Conservation (phyloP, 2,797 vertebrate species). For the Myotis myotis region DNA sequence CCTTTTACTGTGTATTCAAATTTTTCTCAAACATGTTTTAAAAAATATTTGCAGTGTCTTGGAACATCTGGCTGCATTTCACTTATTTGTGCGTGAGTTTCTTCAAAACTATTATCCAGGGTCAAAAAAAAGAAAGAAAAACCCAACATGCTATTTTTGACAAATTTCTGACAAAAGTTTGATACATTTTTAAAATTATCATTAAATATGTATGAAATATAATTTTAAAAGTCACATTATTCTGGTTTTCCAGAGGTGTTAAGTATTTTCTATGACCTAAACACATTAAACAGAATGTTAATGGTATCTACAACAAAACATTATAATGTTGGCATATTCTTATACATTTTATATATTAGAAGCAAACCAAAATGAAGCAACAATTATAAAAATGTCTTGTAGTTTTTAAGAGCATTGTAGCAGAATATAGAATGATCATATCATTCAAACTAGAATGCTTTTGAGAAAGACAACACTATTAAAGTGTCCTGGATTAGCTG, state of each 20-base stretch:
- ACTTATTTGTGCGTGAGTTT: background rate
- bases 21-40: background rate
- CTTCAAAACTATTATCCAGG: slow-evolving; percentile 15
- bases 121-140: background rate
- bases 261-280: background rate
- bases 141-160: background rate
- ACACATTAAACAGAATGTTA: background rate
- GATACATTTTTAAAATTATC: background rate
- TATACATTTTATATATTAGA: background rate
- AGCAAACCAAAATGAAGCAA: background rate
- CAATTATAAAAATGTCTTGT: background rate
- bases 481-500: background rate
- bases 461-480: background rate
- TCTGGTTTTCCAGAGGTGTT: background rate
- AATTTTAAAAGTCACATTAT: background rate
- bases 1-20: slow-evolving; percentile 31
- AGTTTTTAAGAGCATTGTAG: background rate
- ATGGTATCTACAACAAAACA: background rate
- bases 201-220: slow-evolving; percentile 2
- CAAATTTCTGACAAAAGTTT: background rate
- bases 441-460: background rate
- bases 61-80: background rate
- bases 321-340: background rate
- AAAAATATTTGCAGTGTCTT: slow-evolving; percentile 32
- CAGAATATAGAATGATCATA: background rate